These are phyloP conservation scores for Heloderma charlesbogerti DNA, from an alignment of 2,113 vertebrate genomes.

Conservation along the genomic window DNA sequence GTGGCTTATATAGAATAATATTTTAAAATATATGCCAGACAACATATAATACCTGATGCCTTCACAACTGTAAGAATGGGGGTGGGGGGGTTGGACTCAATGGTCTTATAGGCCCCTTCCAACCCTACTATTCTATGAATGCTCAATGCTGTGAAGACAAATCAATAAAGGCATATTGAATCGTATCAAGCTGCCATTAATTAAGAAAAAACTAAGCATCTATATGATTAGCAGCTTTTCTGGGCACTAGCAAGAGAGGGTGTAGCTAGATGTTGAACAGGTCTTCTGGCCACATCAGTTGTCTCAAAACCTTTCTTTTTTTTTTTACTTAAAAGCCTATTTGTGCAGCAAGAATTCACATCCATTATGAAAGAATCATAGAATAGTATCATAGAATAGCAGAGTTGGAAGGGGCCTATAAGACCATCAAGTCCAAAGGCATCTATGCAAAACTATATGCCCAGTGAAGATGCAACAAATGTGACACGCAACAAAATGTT, in stretches of 20 bases:
- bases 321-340: background rate
- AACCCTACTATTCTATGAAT: too few species aligned
- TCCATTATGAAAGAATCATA: background rate
- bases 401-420: too few species aligned
- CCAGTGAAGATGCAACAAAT: background rate
- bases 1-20: background rate
- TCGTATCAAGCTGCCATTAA: background rate
- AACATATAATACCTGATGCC: background rate
- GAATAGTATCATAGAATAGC: too few species aligned
- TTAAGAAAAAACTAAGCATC: background rate
- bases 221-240: background rate
- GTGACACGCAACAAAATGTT: background rate
- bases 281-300: background rate
- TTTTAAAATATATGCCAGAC: background rate
- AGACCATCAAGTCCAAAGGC: too few species aligned
- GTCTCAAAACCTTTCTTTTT: background rate
- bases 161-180: constrained; percentile 2
- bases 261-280: background rate
- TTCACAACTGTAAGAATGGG: background rate
- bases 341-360: background rate
- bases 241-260: background rate
- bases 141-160: background rate
- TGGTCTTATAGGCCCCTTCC: too few species aligned
- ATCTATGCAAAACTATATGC: background rate
- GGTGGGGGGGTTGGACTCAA: too few species aligned